These are phyloP conservation scores for Caenorhabditis parvicauda DNA, from an alignment of 2,888 invertebrate species.

Conservation along the genomic window DNA sequence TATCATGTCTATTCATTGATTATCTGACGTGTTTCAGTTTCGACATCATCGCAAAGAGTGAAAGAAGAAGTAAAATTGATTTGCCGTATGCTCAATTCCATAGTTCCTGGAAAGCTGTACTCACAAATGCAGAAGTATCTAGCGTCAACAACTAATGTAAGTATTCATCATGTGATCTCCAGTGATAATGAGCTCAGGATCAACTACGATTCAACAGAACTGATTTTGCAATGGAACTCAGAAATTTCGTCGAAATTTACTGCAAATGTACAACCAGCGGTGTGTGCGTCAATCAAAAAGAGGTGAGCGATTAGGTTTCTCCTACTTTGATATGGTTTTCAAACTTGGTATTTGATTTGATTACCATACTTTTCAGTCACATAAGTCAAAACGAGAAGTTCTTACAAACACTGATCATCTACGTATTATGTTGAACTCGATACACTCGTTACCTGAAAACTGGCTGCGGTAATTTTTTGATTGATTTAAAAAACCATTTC, in stretches of 20 bases:
- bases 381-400: constrained; percentile 41
- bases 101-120: constrained; percentile 37
- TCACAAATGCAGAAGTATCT: constrained; percentile 34
- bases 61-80: constrained; percentile 61
- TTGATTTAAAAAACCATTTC: not conserved
- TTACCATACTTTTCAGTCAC: not conserved
- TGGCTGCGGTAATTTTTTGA: constrained; percentile 33
- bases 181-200: constrained; percentile 4
- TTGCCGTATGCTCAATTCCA: constrained; percentile 63
- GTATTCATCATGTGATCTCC: not conserved
- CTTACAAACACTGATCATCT: constrained; percentile 60
- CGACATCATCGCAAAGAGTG: constrained; percentile 22
- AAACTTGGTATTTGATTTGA: constrained; percentile 14
- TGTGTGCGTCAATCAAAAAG: too few relatives aligned
- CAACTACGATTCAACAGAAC: constrained; percentile 13
- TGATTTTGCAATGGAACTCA: constrained; percentile 33
- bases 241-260: constrained; percentile 31
- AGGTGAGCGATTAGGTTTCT: too few relatives aligned
- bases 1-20: not conserved
- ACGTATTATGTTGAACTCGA: constrained; percentile 63
- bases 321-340: constrained; percentile 19
- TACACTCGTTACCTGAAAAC: constrained; percentile 53
- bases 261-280: constrained; percentile 34
- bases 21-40: constrained; percentile 25
- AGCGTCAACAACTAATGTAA: constrained; percentile 18